A percentile compares a stretch with the other conserved stretches of the same genome.
Conservation (phyloP, 2,797 vertebrate species). For the Oryzias sinensis region DNA sequence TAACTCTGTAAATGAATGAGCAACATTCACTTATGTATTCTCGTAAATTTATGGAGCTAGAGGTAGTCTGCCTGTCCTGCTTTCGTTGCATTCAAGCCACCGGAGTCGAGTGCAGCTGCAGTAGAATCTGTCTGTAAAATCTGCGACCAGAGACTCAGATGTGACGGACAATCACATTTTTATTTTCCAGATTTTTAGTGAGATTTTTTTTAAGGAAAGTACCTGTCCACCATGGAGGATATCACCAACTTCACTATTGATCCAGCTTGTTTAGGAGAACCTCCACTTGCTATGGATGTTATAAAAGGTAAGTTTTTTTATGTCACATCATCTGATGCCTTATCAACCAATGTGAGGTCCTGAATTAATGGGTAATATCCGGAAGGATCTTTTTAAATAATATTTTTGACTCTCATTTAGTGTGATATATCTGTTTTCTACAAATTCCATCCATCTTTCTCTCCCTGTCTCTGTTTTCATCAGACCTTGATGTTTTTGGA, state of each 20-base stretch:
- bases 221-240: slow-evolving; percentile 55
- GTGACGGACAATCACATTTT: neutral
- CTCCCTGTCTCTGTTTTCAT: slow-evolving; percentile 4
- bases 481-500: slow-evolving; percentile 82
- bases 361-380: neutral
- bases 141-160: neutral
- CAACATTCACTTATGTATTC: slow-evolving; percentile 13
- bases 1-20: slow-evolving; percentile 63
- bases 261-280: slow-evolving; percentile 72
- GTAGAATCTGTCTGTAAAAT: neutral
- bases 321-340: slow-evolving; percentile 24
- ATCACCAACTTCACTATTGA: slow-evolving; percentile 60
- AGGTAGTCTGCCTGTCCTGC: slow-evolving; percentile 2
- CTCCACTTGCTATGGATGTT: slow-evolving; percentile 77
- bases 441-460: neutral
- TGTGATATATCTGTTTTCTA: neutral
- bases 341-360: slow-evolving; percentile 20
- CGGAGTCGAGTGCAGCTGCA: slow-evolving; percentile 11
- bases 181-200: neutral
- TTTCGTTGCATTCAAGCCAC: slow-evolving; percentile 26
- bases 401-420: too few relatives aligned
- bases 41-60: slow-evolving; percentile 28
- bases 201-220: slow-evolving; percentile 8
- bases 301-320: slow-evolving; percentile 74
- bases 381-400: too few relatives aligned